These are phyloP conservation scores for Dicentrarchus labrax DNA, from an alignment of 2,113 vertebrate genomes.

Conservation along the genomic window DNA sequence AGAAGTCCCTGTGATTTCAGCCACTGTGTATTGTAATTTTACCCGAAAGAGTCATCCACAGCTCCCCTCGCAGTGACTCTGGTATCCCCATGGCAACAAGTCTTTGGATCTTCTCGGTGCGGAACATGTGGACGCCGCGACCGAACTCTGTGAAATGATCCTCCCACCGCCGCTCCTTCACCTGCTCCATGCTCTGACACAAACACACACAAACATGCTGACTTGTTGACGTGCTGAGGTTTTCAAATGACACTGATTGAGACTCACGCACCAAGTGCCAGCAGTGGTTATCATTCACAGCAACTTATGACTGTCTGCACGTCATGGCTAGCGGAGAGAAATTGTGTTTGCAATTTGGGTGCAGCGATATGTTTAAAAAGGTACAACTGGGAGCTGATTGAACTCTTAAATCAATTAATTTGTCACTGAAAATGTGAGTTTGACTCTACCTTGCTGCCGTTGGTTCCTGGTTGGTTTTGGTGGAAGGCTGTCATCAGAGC, in stretches of 20 bases:
- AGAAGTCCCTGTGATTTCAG: not conserved
- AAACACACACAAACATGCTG: constrained; percentile 6
- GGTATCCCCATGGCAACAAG: constrained; percentile 96
- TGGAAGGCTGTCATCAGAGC: constrained; percentile 88
- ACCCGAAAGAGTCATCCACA: constrained; percentile 97
- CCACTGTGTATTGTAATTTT: not conserved
- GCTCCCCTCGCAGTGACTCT: constrained; percentile 91
- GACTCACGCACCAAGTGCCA: not conserved
- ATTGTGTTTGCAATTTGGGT: not conserved
- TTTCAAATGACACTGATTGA: not conserved
- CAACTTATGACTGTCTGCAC: not conserved
- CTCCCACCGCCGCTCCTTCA: constrained; percentile 91
- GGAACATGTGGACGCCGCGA: constrained; percentile 95
- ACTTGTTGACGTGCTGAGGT: not conserved
- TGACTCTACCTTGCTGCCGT: constrained; percentile 74
- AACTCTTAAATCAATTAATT: not conserved
- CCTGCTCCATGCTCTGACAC: constrained; percentile 86
- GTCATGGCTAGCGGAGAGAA: not conserved
- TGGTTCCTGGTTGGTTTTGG: constrained; percentile 75
- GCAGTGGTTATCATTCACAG: too few species aligned
- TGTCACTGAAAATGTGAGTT: not conserved
- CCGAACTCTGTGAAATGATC: constrained; percentile 94
- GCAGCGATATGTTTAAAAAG: too few species aligned
- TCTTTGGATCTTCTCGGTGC: constrained; percentile 92
- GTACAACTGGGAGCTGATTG: not conserved